Base-by-base conservation (phyloP, 2,113 vertebrate genomes). In the Sapajus apella region DNA sequence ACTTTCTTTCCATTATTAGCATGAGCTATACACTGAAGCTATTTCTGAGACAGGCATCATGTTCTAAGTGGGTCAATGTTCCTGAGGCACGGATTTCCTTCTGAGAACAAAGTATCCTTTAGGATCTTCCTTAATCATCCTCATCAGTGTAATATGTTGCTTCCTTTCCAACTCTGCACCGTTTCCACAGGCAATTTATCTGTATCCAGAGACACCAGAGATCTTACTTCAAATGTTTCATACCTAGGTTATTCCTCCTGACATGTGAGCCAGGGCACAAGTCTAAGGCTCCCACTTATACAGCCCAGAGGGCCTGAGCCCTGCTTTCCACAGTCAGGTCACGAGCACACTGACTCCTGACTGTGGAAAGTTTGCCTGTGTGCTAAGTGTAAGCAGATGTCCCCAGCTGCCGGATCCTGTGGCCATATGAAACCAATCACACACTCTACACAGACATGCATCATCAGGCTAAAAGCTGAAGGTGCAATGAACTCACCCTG, bases 331-430 rank as follows among this genome's bases (percentile, higher is more conserved):
- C 12, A 64, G 61, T 32, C 27, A 64, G 1, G 56, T 81, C 58
- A 90, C 81, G 76, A 93, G 85, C 87, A 95, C 0, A 21, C 64
- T 76, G 87, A 93, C 86, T 95, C 66, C 17, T 43, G 0, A 76
- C 20, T 56, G 1, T 68, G 80, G 94, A 56, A 96, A 68, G 1
- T 95, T 81, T 92, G 87, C 37, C 40, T 68, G 5, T 72, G 83
- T 55, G 27, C 20, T 98, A 97, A 97, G 21, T n/a, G 8, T n/a
- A 90, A 97, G 9, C 76, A 96, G 94, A 81, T 98, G 95, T 84
- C 68, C 66, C 79, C 81, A 94, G 97, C 83, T 97, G 95, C 80
- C 0, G 64, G 85, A 76, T 66, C 1, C 13, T 16, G 35, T 35
- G 47, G 7, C 47, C 93, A 55, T 72, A 50, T 75, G 85, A 61